Evolutionary conservation across 1,140 invertebrate genomes (phyloP).

Genomic region (Drosophila sechellia): DNA sequence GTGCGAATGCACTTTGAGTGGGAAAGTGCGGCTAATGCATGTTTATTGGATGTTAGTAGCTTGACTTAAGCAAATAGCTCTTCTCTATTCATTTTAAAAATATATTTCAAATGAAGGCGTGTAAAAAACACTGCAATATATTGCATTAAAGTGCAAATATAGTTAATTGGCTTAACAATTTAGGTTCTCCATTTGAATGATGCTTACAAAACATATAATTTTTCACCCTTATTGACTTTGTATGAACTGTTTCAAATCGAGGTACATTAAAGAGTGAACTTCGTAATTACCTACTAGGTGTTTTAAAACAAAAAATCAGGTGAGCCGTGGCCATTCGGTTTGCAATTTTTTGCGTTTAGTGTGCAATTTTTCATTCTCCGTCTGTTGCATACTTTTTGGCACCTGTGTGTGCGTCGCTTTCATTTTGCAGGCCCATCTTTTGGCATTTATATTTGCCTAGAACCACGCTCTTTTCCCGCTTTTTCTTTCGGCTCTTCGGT

Average conservation of each 20-base stretch:
- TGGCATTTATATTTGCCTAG: constrained; percentile 55
- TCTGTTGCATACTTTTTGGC: constrained; percentile 75
- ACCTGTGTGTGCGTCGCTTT: constrained; percentile 50
- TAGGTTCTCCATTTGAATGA: too few species aligned
- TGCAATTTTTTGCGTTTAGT: constrained; percentile 72
- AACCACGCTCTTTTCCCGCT: neutral
- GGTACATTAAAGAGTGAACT: constrained; percentile 20
- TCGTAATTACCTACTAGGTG: neutral
- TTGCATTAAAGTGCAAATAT: too few species aligned
- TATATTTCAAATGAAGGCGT: too few species aligned
- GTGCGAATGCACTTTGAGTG: constrained; percentile 17
- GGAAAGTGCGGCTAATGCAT: neutral
- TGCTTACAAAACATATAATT: too few species aligned
- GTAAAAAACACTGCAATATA: too few species aligned
- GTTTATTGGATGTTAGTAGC: neutral
- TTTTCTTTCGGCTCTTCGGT: constrained; percentile 23
- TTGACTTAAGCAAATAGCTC: neutral
- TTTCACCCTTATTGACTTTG: neutral
- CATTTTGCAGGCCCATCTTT: constrained; percentile 29
- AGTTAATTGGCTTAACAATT: too few species aligned
- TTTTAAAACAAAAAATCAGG: constrained; percentile 11
- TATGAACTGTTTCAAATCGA: neutral
- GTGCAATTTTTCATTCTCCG: constrained; percentile 70
- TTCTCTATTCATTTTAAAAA: too few species aligned
- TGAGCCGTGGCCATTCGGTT: constrained; percentile 41